Percentiles rank a stretch among this genome's conserved stretches.
Conservation (phyloP, 1,140 invertebrate species). For the Apis dorsata region DNA sequence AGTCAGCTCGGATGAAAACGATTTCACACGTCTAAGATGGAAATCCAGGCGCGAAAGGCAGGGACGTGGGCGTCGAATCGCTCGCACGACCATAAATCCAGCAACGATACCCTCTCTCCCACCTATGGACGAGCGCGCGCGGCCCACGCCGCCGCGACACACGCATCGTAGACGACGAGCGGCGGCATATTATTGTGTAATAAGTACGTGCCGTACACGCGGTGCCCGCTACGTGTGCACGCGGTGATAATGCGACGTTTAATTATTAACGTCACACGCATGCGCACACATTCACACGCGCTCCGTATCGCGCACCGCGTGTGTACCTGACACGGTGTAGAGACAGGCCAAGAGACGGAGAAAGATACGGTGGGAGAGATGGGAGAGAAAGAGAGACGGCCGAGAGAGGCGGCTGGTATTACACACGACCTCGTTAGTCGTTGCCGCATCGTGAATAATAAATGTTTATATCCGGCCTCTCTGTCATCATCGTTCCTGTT, state of each 20-base stretch:
- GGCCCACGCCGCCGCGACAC: slow-evolving; percentile 32
- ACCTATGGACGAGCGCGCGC: slow-evolving; percentile 11
- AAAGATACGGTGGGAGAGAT: not conserved
- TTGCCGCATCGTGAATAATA: slow-evolving; percentile 70
- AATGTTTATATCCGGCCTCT: slow-evolving; percentile 69
- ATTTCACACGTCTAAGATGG: not conserved
- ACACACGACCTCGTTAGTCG: slow-evolving; percentile 69
- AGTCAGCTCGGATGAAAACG: not conserved
- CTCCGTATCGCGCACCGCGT: not conserved
- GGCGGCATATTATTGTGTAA: slow-evolving; percentile 51
- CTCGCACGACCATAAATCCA: slow-evolving; percentile 39
- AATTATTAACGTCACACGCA: slow-evolving; percentile 68
- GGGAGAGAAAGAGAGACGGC: slow-evolving; percentile 26
- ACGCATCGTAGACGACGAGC: slow-evolving; percentile 8
- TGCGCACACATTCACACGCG: not conserved
- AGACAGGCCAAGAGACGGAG: slow-evolving; percentile 14
- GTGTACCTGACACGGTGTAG: not conserved
- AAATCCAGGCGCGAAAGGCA: slow-evolving; percentile 35
- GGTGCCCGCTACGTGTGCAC: slow-evolving; percentile 32
- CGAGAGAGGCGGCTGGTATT: slow-evolving; percentile 54
- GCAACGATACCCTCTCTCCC: slow-evolving; percentile 1
- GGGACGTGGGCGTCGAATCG: slow-evolving; percentile 31
- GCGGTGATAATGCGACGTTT: slow-evolving; percentile 63
- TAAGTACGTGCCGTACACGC: slow-evolving; percentile 48
- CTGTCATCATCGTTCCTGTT: slow-evolving; percentile 55